Conservation (phyloP, 2,888 invertebrate species). For the Theodoxus fluviatilis region DNA sequence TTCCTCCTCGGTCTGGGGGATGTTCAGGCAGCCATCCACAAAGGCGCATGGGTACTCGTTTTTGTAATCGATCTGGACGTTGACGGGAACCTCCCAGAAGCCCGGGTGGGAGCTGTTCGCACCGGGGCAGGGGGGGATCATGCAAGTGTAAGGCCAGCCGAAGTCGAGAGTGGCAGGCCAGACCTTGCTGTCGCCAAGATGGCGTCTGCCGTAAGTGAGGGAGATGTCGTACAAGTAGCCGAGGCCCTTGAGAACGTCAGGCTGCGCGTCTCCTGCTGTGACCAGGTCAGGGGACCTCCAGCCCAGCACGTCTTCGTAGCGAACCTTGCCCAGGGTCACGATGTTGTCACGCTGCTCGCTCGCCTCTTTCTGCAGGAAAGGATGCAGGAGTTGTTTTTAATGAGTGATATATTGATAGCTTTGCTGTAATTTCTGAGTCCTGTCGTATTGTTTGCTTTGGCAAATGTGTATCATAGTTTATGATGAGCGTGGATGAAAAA, state of each 20-base stretch:
- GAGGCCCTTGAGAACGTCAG: slow-evolving; percentile 38
- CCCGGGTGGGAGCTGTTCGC: slow-evolving; percentile 27
- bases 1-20: slow-evolving; percentile 40
- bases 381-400: too few species aligned
- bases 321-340: slow-evolving; percentile 37
- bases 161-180: slow-evolving; percentile 48
- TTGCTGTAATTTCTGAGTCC: too few species aligned
- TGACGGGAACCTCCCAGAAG: slow-evolving; percentile 50
- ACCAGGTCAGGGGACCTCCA: slow-evolving; percentile 49
- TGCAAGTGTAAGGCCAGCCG: slow-evolving; percentile 45
- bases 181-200: slow-evolving; percentile 32
- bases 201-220: slow-evolving; percentile 38
- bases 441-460: too few species aligned
- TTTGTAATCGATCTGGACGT: slow-evolving; percentile 43
- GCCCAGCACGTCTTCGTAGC: slow-evolving; percentile 43
- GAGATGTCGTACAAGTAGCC: slow-evolving; percentile 49
- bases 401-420: too few species aligned
- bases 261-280: slow-evolving; percentile 46
- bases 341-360: slow-evolving; percentile 41
- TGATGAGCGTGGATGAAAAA: too few species aligned
- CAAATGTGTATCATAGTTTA: too few species aligned
- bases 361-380: slow-evolving; percentile 39
- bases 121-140: slow-evolving; percentile 40
- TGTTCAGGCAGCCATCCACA: slow-evolving; percentile 46
- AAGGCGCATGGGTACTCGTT: slow-evolving; percentile 44